These are phyloP conservation scores for Falcunculus frontatus DNA, from an alignment of 2,113 vertebrate genomes.

Conservation along the genomic window DNA sequence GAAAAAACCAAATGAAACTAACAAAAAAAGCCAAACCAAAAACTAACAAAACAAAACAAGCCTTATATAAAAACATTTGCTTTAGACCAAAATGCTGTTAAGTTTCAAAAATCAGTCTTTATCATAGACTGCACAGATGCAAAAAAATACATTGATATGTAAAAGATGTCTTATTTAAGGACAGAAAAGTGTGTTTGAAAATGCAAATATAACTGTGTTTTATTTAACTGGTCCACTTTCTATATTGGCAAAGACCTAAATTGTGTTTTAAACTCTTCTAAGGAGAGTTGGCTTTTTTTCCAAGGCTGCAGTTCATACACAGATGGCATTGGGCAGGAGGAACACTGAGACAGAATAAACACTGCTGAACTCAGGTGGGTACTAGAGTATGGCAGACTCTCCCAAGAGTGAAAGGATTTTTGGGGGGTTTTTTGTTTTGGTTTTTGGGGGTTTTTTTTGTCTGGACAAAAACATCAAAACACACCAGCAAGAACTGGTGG, in stretches of 20 bases:
- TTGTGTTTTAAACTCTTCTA: background rate
- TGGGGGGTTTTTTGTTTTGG: too few species aligned
- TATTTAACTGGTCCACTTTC: background rate
- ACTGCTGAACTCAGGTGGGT: background rate
- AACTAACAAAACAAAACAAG: background rate
- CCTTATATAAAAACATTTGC: background rate
- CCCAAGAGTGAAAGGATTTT: background rate
- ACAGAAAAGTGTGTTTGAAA: background rate
- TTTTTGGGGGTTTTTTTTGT: background rate
- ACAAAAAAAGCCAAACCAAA: background rate
- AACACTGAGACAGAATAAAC: background rate
- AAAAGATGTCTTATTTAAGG: background rate
- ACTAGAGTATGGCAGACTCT: background rate
- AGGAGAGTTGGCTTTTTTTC: background rate
- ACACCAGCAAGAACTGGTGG: background rate
- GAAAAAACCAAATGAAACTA: background rate
- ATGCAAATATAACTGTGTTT: background rate
- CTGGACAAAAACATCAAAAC: background rate
- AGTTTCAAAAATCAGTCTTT: background rate
- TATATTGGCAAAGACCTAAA: background rate
- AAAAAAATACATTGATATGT: background rate
- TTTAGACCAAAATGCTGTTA: background rate
- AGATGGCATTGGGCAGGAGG: background rate
- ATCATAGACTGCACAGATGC: background rate
- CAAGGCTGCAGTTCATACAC: background rate